These are phyloP conservation scores for Chlamydotis undulata DNA, from an alignment of 2,113 vertebrate species.

Conservation along the genomic window DNA sequence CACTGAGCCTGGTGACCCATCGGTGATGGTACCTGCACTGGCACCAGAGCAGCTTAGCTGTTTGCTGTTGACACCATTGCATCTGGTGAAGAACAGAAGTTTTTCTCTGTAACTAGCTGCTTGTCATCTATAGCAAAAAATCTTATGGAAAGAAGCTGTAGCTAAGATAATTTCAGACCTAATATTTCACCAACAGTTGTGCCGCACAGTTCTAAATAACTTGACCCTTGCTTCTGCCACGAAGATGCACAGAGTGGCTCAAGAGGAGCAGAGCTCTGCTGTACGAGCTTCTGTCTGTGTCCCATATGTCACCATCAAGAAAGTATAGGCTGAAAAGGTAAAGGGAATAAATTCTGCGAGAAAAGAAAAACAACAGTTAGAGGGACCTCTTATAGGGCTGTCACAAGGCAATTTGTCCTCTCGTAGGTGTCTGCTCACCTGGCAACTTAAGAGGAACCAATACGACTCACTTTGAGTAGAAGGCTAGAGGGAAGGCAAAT, in stretches of 20 bases:
- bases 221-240: not conserved
- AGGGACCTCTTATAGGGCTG: not conserved
- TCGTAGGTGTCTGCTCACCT: not conserved
- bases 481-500: not conserved
- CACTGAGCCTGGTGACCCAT: not conserved
- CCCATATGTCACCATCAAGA: not conserved
- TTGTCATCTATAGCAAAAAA: not conserved
- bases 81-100: not conserved
- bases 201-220: not conserved
- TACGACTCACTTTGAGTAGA: not conserved
- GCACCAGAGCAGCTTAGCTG: not conserved
- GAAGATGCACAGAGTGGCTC: not conserved
- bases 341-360: not conserved
- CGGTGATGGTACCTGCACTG: fast-evolving
- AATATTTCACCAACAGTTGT: not conserved
- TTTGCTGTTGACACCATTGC: not conserved
- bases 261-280: not conserved
- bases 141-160: not conserved
- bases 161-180: not conserved
- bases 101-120: not conserved
- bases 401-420: not conserved
- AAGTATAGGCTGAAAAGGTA: not conserved
- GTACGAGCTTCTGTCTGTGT: fast-evolving
- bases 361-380: not conserved
- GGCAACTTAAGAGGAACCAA: not conserved